A percentile compares a stretch with the other conserved stretches of the same genome.
Evolutionary conservation across 2,888 invertebrate genomes (phyloP).

Genomic region (Chrysina gloriosa): DNA sequence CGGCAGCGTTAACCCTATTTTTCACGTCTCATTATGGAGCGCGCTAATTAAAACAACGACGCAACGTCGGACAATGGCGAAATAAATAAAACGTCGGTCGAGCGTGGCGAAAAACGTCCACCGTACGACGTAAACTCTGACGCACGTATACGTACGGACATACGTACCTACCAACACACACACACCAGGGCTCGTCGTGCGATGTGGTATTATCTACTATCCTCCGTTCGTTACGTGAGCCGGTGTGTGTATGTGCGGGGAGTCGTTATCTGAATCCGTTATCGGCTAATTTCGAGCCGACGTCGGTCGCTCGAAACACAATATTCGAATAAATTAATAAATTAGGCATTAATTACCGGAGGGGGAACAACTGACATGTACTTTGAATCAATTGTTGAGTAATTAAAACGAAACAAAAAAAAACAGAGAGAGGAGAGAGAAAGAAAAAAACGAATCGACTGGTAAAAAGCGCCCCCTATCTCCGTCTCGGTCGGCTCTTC

Average conservation of each 20-base stretch:
- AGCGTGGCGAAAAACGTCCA: slow-evolving; percentile 7
- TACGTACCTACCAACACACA: neutral
- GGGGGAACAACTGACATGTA: slow-evolving; percentile 64
- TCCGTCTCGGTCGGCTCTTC: slow-evolving; percentile 43
- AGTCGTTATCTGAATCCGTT: slow-evolving; percentile 62
- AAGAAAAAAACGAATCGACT: slow-evolving; percentile 49
- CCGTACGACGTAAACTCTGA: neutral
- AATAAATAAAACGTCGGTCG: slow-evolving; percentile 35
- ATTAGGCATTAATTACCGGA: slow-evolving; percentile 65
- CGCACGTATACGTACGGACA: slow-evolving; percentile 18
- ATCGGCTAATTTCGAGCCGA: slow-evolving; percentile 62
- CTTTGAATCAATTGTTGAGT: slow-evolving; percentile 63
- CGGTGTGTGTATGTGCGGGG: neutral
- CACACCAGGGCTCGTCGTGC: neutral
- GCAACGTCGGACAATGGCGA: slow-evolving; percentile 30
- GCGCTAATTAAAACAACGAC: slow-evolving; percentile 27
- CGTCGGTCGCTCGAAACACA: slow-evolving; percentile 63
- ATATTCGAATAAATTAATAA: slow-evolving; percentile 67
- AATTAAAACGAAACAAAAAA: too few relatives aligned
- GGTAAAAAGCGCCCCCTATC: slow-evolving; percentile 27
- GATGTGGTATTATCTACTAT: slow-evolving; percentile 14
- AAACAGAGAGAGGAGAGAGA: too few relatives aligned
- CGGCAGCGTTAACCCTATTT: slow-evolving; percentile 8
- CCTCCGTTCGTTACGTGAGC: too few relatives aligned
- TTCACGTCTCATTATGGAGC: slow-evolving; percentile 17